phyloP scores from a whole-genome alignment of 2,888 invertebrate genomes.

The Abrostola triplasia region DNA sequence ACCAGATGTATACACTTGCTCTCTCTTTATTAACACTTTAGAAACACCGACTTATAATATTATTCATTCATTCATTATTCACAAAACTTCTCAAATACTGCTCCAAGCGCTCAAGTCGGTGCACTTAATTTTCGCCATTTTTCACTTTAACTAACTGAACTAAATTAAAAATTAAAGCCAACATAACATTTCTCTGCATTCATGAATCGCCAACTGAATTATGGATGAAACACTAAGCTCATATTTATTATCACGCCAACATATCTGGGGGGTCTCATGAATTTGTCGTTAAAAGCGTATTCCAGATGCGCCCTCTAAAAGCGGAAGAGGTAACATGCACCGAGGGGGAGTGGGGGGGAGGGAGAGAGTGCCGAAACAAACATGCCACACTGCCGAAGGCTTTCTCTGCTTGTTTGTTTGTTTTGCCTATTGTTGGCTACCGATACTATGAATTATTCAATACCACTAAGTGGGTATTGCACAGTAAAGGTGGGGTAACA shows the following conservation, averaged over 20 bases:
- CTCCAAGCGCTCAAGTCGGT: slow-evolving; percentile 26
- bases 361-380: slow-evolving; percentile 71
- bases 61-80: slow-evolving; percentile 47
- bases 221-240: slow-evolving; percentile 53
- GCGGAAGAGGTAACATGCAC: slow-evolving; percentile 60
- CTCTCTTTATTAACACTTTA: slow-evolving; percentile 27
- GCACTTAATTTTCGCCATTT: slow-evolving; percentile 46
- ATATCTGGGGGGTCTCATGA: slow-evolving; percentile 58
- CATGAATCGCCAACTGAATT: slow-evolving; percentile 47
- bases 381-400: slow-evolving; percentile 67
- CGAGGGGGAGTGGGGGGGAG: slow-evolving; percentile 23
- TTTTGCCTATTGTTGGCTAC: slow-evolving; percentile 61
- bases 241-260: slow-evolving; percentile 60
- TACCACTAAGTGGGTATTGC: slow-evolving; percentile 53
- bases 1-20: slow-evolving; percentile 12
- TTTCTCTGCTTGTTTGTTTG: slow-evolving; percentile 58
- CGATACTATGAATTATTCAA: slow-evolving; percentile 62
- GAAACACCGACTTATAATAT: slow-evolving; percentile 35
- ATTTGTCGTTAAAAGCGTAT: slow-evolving; percentile 67
- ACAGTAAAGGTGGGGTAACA: slow-evolving; percentile 37
- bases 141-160: slow-evolving; percentile 46
- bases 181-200: slow-evolving; percentile 37
- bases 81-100: slow-evolving; percentile 45
- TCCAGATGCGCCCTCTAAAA: slow-evolving; percentile 68
- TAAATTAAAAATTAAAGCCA: slow-evolving; percentile 50